phyloP scores from a whole-genome alignment of 2,797 vertebrate genomes.

The Malurus splendens region DNA sequence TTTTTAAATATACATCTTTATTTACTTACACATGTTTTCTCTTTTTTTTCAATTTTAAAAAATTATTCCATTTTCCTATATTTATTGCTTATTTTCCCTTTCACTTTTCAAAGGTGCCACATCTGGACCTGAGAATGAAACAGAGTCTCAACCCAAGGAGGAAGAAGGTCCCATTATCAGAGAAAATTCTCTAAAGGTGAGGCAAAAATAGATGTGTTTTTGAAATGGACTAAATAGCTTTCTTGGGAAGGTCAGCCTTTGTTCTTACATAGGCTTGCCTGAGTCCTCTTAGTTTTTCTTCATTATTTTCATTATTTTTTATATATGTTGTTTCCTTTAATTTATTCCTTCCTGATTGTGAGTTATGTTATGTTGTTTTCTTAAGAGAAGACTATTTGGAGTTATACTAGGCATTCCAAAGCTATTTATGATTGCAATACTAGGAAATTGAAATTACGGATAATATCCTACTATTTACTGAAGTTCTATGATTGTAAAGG shows the following conservation, averaged over 20 bases:
- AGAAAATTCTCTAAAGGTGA: constrained; percentile 89
- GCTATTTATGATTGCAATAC: not conserved
- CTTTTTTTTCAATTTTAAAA: not conserved
- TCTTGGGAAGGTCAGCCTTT: not conserved
- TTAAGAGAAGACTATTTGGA: not conserved
- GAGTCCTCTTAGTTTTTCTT: not conserved
- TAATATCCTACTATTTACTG: not conserved
- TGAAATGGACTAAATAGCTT: not conserved
- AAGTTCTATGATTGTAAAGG: not conserved
- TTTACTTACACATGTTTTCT: not conserved
- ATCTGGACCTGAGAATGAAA: not conserved
- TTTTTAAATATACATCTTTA: not conserved
- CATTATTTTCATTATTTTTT: not conserved
- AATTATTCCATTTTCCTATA: not conserved
- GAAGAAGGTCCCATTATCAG: constrained; percentile 69
- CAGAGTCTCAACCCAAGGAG: not conserved
- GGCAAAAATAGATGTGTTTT: not conserved
- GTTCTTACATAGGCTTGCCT: not conserved
- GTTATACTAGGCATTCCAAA: not conserved
- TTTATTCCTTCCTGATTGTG: not conserved
- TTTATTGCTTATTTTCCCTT: not conserved
- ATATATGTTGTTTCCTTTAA: not conserved
- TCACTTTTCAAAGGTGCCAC: constrained; percentile 22
- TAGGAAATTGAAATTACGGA: not conserved
- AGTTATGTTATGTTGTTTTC: not conserved